Percentiles rank a stretch among this genome's conserved stretches.
Evolutionary conservation across 2,888 invertebrate species (phyloP).

Genomic region (Seira musarum): DNA sequence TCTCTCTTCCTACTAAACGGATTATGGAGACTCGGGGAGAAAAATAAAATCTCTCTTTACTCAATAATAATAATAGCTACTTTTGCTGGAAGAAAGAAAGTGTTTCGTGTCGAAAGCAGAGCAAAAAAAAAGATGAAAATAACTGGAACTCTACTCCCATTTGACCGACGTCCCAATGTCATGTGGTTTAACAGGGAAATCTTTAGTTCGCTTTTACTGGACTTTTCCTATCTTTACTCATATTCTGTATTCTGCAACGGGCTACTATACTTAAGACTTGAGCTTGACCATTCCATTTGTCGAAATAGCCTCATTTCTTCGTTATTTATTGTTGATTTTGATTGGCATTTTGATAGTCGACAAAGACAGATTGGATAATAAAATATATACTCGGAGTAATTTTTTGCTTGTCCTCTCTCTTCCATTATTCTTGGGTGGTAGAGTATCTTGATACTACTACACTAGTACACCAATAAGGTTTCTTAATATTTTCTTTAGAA

Average conservation of each 20-base stretch:
- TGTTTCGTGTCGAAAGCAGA: not conserved
- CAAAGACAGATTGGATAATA: slow-evolving; percentile 58
- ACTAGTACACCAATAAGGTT: not conserved
- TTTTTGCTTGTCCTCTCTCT: slow-evolving; percentile 25
- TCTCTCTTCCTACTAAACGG: slow-evolving; percentile 39
- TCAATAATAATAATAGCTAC: slow-evolving; percentile 14
- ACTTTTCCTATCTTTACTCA: slow-evolving; percentile 24
- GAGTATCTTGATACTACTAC: no score
- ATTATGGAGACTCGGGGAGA: slow-evolving; percentile 36
- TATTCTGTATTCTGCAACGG: not conserved
- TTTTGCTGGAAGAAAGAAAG: not conserved
- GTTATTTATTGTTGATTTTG: slow-evolving; percentile 57
- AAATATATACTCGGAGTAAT: slow-evolving; percentile 28
- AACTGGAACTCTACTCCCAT: not conserved
- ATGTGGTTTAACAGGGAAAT: slow-evolving; percentile 10
- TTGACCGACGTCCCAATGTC: slow-evolving; percentile 15
- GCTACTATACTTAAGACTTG: no score
- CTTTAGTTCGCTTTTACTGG: slow-evolving; percentile 16
- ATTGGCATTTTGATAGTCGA: slow-evolving; percentile 57
- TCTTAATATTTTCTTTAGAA: not conserved
- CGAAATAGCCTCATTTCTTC: slow-evolving; percentile 54
- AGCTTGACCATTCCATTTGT: slow-evolving; percentile 28
- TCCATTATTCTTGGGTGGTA: not conserved
- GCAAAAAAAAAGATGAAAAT: not conserved
- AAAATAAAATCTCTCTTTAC: not conserved